Percentiles rank a stretch among this genome's conserved stretches.
Evolutionary conservation across 35 echinoderm and acorn worm genomes (phyloP).

Genomic region (Ophiothrix spiculata): DNA sequence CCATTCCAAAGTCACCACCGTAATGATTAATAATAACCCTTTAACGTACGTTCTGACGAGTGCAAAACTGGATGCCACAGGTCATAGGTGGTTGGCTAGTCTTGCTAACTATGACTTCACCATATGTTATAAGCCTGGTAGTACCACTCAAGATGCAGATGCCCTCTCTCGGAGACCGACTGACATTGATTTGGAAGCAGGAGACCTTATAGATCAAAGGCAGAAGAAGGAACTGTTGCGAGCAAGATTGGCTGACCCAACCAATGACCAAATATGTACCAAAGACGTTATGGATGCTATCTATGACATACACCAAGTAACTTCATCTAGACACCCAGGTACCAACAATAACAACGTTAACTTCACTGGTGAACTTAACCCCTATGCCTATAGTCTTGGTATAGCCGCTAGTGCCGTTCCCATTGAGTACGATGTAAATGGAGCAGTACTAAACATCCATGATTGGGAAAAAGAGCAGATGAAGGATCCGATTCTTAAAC

Average conservation of each 20-base stretch:
- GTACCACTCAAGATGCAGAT: slow-evolving; percentile 22
- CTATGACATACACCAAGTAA: not conserved
- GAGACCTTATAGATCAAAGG: not conserved
- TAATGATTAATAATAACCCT: slow-evolving; percentile 46
- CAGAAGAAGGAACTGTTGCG: not conserved
- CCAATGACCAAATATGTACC: not conserved
- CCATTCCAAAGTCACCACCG: slow-evolving; percentile 7
- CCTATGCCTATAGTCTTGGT: not conserved
- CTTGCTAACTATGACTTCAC: slow-evolving; percentile 32
- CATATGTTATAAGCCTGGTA: slow-evolving; percentile 17
- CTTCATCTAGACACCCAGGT: not conserved
- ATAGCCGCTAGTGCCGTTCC: not conserved
- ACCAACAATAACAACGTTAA: not conserved
- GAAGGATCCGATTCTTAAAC: not conserved
- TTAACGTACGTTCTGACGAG: slow-evolving; percentile 19
- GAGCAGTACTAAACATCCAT: too few relatives aligned
- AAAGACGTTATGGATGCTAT: not conserved
- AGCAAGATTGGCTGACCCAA: not conserved
- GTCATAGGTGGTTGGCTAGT: slow-evolving; percentile 45
- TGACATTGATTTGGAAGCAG: not conserved
- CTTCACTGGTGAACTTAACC: not conserved
- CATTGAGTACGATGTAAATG: too few relatives aligned
- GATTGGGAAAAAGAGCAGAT: not conserved
- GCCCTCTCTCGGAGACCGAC: slow-evolving; percentile 24
- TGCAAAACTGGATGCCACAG: slow-evolving; percentile 50